These are phyloP conservation scores for Hedya salicella DNA, from an alignment of 2,888 invertebrate genomes.

Conservation along the genomic window DNA sequence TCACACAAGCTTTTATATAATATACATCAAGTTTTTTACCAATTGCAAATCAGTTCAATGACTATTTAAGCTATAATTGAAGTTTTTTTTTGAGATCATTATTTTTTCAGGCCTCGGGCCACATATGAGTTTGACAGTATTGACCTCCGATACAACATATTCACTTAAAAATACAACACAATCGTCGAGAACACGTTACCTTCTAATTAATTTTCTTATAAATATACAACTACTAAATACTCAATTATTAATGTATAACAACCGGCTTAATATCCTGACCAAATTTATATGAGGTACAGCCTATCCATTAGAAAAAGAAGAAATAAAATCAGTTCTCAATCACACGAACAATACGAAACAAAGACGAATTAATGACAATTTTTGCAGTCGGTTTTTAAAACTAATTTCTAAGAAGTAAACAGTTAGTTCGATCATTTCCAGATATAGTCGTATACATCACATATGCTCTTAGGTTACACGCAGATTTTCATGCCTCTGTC, in stretches of 20 bases:
- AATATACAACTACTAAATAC: slow-evolving; percentile 6
- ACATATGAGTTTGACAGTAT: background rate
- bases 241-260: background rate
- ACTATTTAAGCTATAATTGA: background rate
- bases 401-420: slow-evolving; percentile 31
- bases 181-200: background rate
- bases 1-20: slow-evolving; percentile 13
- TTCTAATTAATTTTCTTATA: background rate
- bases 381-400: background rate
- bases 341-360: background rate
- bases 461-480: slow-evolving; percentile 1
- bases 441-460: background rate
- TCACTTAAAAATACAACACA: slow-evolving; percentile 44
- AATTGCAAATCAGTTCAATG: slow-evolving; percentile 47
- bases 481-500: too few relatives aligned
- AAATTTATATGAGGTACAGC: background rate
- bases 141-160: slow-evolving; percentile 42
- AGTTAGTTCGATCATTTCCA: slow-evolving; percentile 21
- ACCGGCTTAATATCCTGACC: background rate
- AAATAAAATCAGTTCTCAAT: background rate
- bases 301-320: background rate
- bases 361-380: background rate
- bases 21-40: slow-evolving; percentile 14
- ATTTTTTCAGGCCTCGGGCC: background rate
- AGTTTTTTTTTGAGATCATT: slow-evolving; percentile 39